Conservation (phyloP, 2,888 invertebrate species). For the Macaria notata region DNA sequence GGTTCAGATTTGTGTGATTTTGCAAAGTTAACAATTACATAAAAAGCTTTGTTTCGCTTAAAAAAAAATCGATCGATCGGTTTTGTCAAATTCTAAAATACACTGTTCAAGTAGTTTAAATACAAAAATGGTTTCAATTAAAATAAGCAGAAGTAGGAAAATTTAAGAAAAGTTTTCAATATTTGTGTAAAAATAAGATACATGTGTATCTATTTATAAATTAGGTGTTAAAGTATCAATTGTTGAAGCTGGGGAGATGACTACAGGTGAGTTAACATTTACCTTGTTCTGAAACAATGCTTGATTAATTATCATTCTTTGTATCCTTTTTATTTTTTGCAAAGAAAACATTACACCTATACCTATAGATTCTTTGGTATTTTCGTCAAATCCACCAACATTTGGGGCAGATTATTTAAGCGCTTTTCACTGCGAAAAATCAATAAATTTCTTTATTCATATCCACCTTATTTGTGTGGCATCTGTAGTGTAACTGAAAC, state of each 20-base stretch:
- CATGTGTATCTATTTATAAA: constrained; percentile 3
- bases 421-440: no score
- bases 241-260: constrained; percentile 48
- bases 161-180: constrained; percentile 58
- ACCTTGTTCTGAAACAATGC: no score
- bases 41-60: constrained; percentile 6
- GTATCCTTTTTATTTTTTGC: no score
- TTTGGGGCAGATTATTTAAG: no score
- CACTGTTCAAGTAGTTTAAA: no score
- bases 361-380: no score
- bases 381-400: no score
- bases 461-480: no score
- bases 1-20: constrained; percentile 1
- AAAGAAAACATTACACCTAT: no score
- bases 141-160: constrained; percentile 39
- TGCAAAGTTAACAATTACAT: constrained; percentile 1
- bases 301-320: no score
- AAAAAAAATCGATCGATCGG: constrained; percentile 44
- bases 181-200: constrained; percentile 11
- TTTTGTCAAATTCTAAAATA: constrained; percentile 25
- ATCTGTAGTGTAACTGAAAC: neutral
- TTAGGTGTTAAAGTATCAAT: constrained; percentile 1
- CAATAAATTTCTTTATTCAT: no score
- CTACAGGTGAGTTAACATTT: constrained; percentile 59
- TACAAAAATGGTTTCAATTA: constrained; percentile 1